Evolutionary conservation across 2,888 invertebrate genomes (phyloP).

Genomic region (Lasioglossum zephyrum): DNA sequence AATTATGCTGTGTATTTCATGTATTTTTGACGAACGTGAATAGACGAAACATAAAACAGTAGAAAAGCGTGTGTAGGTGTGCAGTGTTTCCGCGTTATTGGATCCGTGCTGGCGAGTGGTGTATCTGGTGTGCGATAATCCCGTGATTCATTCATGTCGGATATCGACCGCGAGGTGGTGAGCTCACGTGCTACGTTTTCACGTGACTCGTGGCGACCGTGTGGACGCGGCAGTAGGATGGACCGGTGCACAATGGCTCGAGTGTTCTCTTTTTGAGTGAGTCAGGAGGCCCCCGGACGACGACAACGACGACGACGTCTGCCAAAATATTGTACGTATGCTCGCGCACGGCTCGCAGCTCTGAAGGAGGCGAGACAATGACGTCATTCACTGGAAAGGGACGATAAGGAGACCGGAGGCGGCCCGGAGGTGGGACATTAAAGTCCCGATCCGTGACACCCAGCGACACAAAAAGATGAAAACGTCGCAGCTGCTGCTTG

Average conservation of each 20-base stretch:
- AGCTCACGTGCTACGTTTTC: conserved; percentile 24
- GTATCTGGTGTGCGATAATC: conserved; percentile 37
- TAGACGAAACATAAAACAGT: too few relatives aligned
- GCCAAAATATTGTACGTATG: conserved; percentile 73
- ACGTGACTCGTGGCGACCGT: conserved; percentile 15
- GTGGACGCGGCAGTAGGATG: conserved; percentile 67
- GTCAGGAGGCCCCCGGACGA: conserved; percentile 53
- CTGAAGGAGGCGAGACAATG: conserved; percentile 62
- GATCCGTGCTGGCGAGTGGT: not conserved
- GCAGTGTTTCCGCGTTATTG: conserved; percentile 10
- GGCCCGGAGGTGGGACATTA: conserved; percentile 41
- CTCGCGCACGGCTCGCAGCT: conserved; percentile 18
- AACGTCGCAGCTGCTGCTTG: conserved; percentile 41
- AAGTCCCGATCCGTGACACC: conserved; percentile 37
- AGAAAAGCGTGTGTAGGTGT: too few relatives aligned
- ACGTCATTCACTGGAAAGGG: conserved; percentile 64
- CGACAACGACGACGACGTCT: conserved; percentile 59
- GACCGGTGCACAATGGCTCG: conserved; percentile 65
- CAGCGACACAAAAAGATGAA: conserved; percentile 6
- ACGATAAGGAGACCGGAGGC: conserved; percentile 37
- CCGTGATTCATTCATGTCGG: conserved; percentile 64
- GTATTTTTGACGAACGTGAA: too few relatives aligned
- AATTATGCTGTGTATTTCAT: too few relatives aligned
- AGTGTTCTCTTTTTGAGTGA: conserved; percentile 70
- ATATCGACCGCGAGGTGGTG: conserved; percentile 48